Evolutionary conservation across 2,888 invertebrate genomes (phyloP).

Genomic region (Morpho achilles): DNA sequence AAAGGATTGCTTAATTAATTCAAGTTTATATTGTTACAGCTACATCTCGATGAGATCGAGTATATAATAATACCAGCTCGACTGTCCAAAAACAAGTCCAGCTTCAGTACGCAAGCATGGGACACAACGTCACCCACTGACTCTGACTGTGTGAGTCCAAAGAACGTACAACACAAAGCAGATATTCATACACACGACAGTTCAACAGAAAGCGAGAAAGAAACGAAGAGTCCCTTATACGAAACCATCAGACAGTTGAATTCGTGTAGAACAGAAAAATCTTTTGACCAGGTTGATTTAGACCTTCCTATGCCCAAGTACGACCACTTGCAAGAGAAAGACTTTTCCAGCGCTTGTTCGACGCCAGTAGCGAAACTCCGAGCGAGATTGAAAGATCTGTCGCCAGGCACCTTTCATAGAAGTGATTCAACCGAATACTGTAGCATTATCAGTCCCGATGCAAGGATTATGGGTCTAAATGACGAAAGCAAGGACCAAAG

Average conservation of each 20-base stretch:
- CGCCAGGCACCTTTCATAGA: constrained; percentile 57
- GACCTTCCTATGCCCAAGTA: constrained; percentile 33
- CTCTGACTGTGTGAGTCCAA: constrained; percentile 54
- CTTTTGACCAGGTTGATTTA: constrained; percentile 40
- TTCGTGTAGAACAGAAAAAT: constrained; percentile 40
- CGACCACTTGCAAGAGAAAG: constrained; percentile 47
- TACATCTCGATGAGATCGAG: constrained; percentile 55
- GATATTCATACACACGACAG: constrained; percentile 46
- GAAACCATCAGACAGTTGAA: constrained; percentile 47
- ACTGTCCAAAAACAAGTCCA: constrained; percentile 45
- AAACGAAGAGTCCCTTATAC: constrained; percentile 52
- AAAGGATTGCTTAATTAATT: too few relatives aligned
- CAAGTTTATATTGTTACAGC: constrained; percentile 33
- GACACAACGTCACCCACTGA: constrained; percentile 56
- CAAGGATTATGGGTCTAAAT: constrained; percentile 38
- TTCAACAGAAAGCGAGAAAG: constrained; percentile 55
- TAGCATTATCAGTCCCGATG: constrained; percentile 65
- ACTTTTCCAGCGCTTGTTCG: constrained; percentile 61
- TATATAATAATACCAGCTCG: constrained; percentile 63
- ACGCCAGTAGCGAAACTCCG: constrained; percentile 61
- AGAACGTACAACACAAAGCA: constrained; percentile 47
- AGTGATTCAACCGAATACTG: constrained; percentile 75
- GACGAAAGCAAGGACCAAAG: constrained; percentile 48
- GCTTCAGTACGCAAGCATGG: constrained; percentile 54
- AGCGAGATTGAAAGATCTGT: constrained; percentile 54